Base-by-base conservation (phyloP, 2,888 invertebrate genomes). In the Cryptocheilus praepositus region DNA sequence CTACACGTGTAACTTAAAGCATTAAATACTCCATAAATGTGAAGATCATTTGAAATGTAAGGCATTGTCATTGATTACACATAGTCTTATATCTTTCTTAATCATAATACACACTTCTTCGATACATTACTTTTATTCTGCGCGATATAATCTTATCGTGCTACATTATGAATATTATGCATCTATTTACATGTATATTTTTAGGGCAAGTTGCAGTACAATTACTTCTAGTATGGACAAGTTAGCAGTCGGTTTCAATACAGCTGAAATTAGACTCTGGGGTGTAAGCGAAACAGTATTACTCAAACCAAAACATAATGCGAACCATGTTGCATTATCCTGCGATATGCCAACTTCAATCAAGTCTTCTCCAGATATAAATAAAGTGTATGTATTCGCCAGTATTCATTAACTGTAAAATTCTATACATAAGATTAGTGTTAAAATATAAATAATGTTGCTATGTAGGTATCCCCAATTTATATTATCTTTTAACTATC, bases 181-280 rank as follows among this genome's bases (percentile, higher is more conserved):
- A 36, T 8, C 3, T 11, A 36, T 11, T 7, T 36, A 11, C 11
- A 11, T 61, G 22, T 19, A 53, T 49, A 4, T 18, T 75, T 65
- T 53, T 85, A 93, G 93, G 77, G 90, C 93, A 55, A 90, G 92
- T 67, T 92, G 92, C 83, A 92, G 91, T 19, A 90, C 90, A 82
- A 91, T 94, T 16, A 92, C 93, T 59, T 87, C 91, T 4, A 91
- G 91, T 76, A 92, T 93, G 77, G 93, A 92, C 71, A 89, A 93
- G 75, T 84, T 95, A 70, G 93, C 93, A 55, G 92, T 92, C 51
- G 95, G 95, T 22, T 94, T 93, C 82, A 91, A 91, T 73, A 92
- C 93, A 82, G 93, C 94, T 0, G 92, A 92, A 81, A 91, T 95
- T 67, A 90, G 93, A 75, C 84, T 95, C 19, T 95, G 93, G 93